Conservation (phyloP, 2,888 invertebrate species). For the Epirrhoe alternata region DNA sequence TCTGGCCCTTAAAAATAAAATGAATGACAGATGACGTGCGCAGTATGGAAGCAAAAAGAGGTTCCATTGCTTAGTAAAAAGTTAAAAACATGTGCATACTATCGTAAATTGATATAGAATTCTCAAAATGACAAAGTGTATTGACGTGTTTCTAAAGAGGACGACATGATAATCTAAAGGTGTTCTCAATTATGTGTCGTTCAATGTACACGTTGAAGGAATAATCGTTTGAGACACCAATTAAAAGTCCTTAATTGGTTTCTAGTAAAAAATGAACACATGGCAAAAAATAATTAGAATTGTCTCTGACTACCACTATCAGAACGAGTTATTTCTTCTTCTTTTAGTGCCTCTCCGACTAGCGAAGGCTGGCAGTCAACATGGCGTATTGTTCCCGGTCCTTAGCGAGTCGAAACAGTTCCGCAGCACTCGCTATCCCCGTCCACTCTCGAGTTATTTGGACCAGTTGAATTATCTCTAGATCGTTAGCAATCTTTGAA, state of each 20-base stretch:
- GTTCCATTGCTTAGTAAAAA: background rate
- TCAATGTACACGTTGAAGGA: background rate
- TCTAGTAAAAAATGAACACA: background rate
- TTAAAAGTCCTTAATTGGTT: background rate
- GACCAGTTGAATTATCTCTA: too few species aligned
- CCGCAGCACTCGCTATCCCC: too few species aligned
- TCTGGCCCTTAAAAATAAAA: too few species aligned
- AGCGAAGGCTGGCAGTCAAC: too few species aligned
- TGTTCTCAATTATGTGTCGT: background rate
- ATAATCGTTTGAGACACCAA: background rate
- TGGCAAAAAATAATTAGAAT: background rate
- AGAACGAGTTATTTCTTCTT: too few species aligned
- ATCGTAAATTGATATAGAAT: conserved; percentile 1
- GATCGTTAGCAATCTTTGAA: too few species aligned
- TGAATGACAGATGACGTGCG: background rate
- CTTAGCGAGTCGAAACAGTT: too few species aligned
- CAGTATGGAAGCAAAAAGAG: background rate
- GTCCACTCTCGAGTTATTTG: too few species aligned
- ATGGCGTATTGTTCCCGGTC: too few species aligned
- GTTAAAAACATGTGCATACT: background rate
- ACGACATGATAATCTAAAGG: conserved; percentile 11
- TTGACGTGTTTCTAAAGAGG: conserved; percentile 2
- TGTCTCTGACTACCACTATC: too few species aligned
- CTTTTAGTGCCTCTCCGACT: too few species aligned
- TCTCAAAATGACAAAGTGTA: conserved; percentile 18